Percentiles rank a stretch among this genome's conserved stretches.
These are phyloP conservation scores for Euzophera pinguis DNA, from an alignment of 2,888 invertebrate species.

Conservation along the genomic window DNA sequence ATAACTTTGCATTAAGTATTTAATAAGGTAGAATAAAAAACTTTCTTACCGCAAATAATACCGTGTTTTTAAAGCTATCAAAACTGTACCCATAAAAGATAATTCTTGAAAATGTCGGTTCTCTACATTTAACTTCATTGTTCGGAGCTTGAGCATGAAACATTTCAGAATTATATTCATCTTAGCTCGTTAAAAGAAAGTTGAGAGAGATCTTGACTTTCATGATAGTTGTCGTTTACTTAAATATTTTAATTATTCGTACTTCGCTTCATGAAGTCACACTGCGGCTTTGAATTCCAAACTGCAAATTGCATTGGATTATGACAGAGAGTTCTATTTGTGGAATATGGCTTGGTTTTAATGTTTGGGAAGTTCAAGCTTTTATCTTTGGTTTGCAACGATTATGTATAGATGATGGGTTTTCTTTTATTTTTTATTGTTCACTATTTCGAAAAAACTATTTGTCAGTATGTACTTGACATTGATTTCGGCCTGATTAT, in stretches of 20 bases:
- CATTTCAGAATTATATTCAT: constrained; percentile 60
- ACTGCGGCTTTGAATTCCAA: constrained; percentile 13
- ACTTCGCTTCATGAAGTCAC: constrained; percentile 13
- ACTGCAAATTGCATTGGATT: not conserved
- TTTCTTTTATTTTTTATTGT: too few species aligned
- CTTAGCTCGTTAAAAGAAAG: constrained; percentile 59
- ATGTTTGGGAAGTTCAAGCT: not conserved
- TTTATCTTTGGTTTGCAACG: not conserved
- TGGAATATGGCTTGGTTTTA: not conserved
- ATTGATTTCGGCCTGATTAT: too few species aligned
- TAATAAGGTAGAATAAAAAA: too few species aligned
- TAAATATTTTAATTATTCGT: constrained; percentile 28
- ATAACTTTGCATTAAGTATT: too few species aligned
- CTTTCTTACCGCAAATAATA: too few species aligned
- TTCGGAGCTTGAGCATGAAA: constrained; percentile 49
- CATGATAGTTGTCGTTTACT: constrained; percentile 46
- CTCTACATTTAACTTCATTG: not conserved
- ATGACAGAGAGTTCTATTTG: not conserved
- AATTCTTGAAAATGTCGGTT: not conserved
- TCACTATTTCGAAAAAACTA: too few species aligned
- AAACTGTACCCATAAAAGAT: not conserved
- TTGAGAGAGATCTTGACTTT: constrained; percentile 54
- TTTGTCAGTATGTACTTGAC: too few species aligned
- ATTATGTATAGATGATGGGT: too few species aligned
- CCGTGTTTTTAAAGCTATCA: too few species aligned